Evolutionary conservation across 2,797 vertebrate genomes (phyloP).

Genomic region (Chelmon rostratus): DNA sequence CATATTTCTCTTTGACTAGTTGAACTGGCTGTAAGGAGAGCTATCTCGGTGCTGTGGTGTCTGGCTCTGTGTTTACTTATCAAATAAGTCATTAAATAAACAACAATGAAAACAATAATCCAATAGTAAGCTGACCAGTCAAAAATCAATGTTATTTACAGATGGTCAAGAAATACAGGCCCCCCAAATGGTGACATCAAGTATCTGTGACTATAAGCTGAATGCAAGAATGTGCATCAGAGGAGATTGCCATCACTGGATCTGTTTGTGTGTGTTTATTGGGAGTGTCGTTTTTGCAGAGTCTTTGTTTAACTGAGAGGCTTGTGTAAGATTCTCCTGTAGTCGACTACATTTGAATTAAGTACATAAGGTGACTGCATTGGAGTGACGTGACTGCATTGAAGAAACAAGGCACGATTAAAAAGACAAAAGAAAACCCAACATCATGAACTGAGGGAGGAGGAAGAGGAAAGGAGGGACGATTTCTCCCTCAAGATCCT

Average conservation of each 20-base stretch:
- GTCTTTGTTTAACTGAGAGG: slow-evolving; percentile 72
- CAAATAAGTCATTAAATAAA: slow-evolving; percentile 60
- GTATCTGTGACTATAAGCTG: slow-evolving; percentile 80
- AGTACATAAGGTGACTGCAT: slow-evolving; percentile 84
- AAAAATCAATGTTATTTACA: slow-evolving; percentile 77
- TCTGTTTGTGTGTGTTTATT: slow-evolving; percentile 50
- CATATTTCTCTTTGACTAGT: slow-evolving; percentile 35
- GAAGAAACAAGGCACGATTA: slow-evolving; percentile 85
- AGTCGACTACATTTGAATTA: slow-evolving; percentile 74
- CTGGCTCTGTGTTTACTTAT: slow-evolving; percentile 44
- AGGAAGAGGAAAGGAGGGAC: slow-evolving; percentile 34
- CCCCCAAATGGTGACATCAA: slow-evolving; percentile 77
- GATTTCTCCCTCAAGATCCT: slow-evolving; percentile 45
- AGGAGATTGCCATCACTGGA: slow-evolving; percentile 82
- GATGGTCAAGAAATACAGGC: slow-evolving; percentile 61
- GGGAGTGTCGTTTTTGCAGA: slow-evolving; percentile 77
- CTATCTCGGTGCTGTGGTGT: slow-evolving; percentile 48
- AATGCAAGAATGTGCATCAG: slow-evolving; percentile 74
- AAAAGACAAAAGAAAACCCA: slow-evolving; percentile 67
- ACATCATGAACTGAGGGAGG: slow-evolving; percentile 54
- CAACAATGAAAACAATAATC: slow-evolving; percentile 53
- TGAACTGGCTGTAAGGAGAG: slow-evolving; percentile 48
- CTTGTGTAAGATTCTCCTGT: slow-evolving; percentile 67
- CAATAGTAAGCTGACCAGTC: slow-evolving; percentile 43
- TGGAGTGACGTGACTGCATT: slow-evolving; percentile 79